Conservation (phyloP, 1,140 invertebrate species). For the Leptinotarsa defecta region DNA sequence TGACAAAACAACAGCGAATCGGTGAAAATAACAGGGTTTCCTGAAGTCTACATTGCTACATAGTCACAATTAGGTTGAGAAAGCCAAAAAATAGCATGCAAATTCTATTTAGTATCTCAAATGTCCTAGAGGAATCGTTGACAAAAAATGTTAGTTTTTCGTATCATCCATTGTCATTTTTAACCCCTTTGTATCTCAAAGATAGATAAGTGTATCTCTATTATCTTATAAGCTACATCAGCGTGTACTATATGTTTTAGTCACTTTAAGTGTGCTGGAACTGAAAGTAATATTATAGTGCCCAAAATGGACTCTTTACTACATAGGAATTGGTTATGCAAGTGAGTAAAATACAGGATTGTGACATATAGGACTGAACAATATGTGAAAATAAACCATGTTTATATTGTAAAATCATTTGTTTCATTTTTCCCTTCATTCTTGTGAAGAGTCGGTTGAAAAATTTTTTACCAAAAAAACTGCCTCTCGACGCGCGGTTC, state of each 20-base stretch:
- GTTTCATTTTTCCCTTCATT: slow-evolving; percentile 25
- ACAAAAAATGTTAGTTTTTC: not conserved
- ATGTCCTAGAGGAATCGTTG: not conserved
- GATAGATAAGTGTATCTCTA: slow-evolving; percentile 11
- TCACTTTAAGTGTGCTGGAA: slow-evolving; percentile 29
- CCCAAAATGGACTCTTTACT: not conserved
- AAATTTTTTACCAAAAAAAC: too few species aligned
- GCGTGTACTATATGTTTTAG: slow-evolving; percentile 22
- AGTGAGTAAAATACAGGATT: slow-evolving; percentile 24
- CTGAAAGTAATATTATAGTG: slow-evolving; percentile 20
- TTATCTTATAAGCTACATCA: slow-evolving; percentile 15
- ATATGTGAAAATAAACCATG: slow-evolving; percentile 46
- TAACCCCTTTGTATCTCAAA: slow-evolving; percentile 16
- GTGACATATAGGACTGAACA: slow-evolving; percentile 42
- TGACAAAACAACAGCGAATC: too few species aligned
- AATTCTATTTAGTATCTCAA: too few species aligned
- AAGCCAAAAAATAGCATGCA: too few species aligned
- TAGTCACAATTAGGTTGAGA: too few species aligned
- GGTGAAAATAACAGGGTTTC: too few species aligned
- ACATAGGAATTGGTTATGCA: slow-evolving; percentile 24
- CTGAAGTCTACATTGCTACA: too few species aligned
- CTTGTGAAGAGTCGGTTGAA: too few species aligned
- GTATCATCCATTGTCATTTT: not conserved
- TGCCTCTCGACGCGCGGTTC: too few species aligned
- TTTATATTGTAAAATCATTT: slow-evolving; percentile 46